Base-by-base conservation (phyloP, 2,113 vertebrate genomes). In the Ptilonorhynchus violaceus region DNA sequence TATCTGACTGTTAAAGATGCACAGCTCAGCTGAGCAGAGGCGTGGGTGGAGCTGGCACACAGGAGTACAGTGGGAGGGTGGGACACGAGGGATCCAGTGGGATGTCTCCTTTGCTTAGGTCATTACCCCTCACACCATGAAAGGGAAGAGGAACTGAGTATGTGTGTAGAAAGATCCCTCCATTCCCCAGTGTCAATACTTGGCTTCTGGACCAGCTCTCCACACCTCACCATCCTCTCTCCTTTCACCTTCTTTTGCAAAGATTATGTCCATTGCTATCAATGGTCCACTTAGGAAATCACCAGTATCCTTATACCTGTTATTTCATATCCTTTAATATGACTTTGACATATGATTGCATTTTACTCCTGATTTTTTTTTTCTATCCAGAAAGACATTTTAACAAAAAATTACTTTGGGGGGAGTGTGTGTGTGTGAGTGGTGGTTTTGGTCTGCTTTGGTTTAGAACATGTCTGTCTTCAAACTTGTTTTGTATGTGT, bases 61-160 rank as follows among this genome's bases (percentile, higher is more conserved):
- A 55, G 50, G 16, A 84, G 28, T 24, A 72, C 27, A 52, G 20
- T 22, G 30, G 27, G 16, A 74, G 42, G 11, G 6, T 31, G 50
- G 56, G 31, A 27, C 58, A 49, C 0, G 0, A 11, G 30, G 1
- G 0, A 59, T 22, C 25, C 44, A 30, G 21, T 14, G 47, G 11
- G 37, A 55, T 0, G 0, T 25, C 23, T 73, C 64, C 39, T 64
- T 86, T 41, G 35, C 41, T 42, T 28, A 42, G n/a, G 49, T 28
- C 49, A 20, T 68, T 44, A 47, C 24, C 33, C 42, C 25, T 23
- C 41, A 18, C 2, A 0, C 7, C 59, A 52, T 24, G 8, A 68
- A 83, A 68, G 10, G 21, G 33, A 72, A 76, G 68, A 58, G 47
- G 15, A 88, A 72, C 19, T 23, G 5, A n/a, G 9, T 27, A 21